Percentiles rank a stretch among this genome's conserved stretches.
phyloP scores from a whole-genome alignment of 2,888 invertebrate species.

The Odiellus spinosus region DNA sequence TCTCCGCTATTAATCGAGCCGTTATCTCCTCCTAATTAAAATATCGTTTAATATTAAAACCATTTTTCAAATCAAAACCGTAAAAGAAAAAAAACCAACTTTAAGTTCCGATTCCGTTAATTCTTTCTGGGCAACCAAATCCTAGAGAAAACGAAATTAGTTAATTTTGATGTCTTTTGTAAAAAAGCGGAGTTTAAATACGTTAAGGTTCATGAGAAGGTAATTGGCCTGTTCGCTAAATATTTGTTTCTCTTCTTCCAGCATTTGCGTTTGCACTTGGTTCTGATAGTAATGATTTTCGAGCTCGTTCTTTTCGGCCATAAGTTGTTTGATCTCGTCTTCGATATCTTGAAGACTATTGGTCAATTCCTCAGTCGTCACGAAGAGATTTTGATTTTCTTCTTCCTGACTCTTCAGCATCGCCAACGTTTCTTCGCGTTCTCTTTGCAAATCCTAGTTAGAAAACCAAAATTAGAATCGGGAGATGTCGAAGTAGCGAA shows the following conservation, averaged over 20 bases:
- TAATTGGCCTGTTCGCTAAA: slow-evolving; percentile 32
- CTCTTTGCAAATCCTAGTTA: slow-evolving; percentile 27
- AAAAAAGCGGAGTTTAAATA: slow-evolving; percentile 12
- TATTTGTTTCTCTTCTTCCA: slow-evolving; percentile 32
- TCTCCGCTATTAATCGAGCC: slow-evolving; percentile 32
- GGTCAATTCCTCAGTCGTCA: slow-evolving; percentile 27
- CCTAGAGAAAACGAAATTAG: slow-evolving; percentile 22
- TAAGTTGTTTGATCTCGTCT: slow-evolving; percentile 26
- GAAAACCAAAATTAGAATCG: slow-evolving; percentile 4
- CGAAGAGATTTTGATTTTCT: slow-evolving; percentile 29
- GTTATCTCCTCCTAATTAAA: slow-evolving; percentile 30
- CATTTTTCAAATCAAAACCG: too few species aligned
- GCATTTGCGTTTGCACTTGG: slow-evolving; percentile 22
- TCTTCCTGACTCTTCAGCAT: slow-evolving; percentile 26
- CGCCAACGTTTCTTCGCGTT: slow-evolving; percentile 28
- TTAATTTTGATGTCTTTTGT: not conserved
- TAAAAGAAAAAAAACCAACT: slow-evolving; percentile 19
- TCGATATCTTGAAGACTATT: slow-evolving; percentile 28
- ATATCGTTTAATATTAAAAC: too few species aligned
- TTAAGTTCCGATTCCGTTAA: slow-evolving; percentile 33
- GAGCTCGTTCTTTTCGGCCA: slow-evolving; percentile 27
- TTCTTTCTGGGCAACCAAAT: slow-evolving; percentile 32
- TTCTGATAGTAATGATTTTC: not conserved
- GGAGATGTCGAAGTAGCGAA: too few species aligned
- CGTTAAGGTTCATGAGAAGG: slow-evolving; percentile 30